These are phyloP conservation scores for Elymnias hypermnestra DNA, from an alignment of 1,140 invertebrate genomes.

Conservation along the genomic window DNA sequence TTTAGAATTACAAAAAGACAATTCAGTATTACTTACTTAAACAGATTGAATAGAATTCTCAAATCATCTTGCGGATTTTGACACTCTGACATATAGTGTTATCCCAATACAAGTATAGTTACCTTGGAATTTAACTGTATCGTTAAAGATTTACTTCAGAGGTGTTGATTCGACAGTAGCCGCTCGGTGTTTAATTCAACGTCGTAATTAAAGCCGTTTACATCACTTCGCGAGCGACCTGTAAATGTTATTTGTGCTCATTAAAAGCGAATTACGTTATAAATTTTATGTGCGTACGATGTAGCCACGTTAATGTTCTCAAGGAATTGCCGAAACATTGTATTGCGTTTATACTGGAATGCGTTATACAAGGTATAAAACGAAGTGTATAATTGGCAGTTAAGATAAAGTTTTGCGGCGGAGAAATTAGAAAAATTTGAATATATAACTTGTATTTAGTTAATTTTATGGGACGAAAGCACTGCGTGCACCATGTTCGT, in stretches of 20 bases:
- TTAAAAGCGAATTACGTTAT: conserved; percentile 65
- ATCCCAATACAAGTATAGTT: too few relatives aligned
- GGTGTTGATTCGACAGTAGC: conserved; percentile 53
- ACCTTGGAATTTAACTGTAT: too few relatives aligned
- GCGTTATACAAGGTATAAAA: conserved; percentile 24
- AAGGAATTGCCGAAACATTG: conserved; percentile 51
- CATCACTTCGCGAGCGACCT: conserved; percentile 56
- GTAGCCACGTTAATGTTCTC: conserved; percentile 46
- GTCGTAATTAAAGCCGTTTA: conserved; percentile 60
- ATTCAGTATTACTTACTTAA: too few relatives aligned
- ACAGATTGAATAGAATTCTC: too few relatives aligned
- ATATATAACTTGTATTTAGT: not conserved
- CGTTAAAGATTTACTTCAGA: too few relatives aligned
- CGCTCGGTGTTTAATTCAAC: conserved; percentile 33
- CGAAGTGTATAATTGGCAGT: conserved; percentile 8
- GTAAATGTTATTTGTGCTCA: conserved; percentile 63
- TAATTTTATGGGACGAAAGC: not conserved
- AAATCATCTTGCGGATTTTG: too few relatives aligned
- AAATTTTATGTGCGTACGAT: conserved; percentile 59
- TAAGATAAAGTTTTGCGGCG: conserved; percentile 8
- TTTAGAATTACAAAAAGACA: too few relatives aligned
- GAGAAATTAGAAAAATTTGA: conserved; percentile 6
- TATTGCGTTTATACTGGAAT: conserved; percentile 34
- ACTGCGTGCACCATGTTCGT: not conserved
- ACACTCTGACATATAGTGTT: too few relatives aligned